A percentile compares a stretch with the other conserved stretches of the same genome.
These are phyloP conservation scores for Callipepla californica DNA, from an alignment of 2,113 vertebrate species.

Conservation along the genomic window DNA sequence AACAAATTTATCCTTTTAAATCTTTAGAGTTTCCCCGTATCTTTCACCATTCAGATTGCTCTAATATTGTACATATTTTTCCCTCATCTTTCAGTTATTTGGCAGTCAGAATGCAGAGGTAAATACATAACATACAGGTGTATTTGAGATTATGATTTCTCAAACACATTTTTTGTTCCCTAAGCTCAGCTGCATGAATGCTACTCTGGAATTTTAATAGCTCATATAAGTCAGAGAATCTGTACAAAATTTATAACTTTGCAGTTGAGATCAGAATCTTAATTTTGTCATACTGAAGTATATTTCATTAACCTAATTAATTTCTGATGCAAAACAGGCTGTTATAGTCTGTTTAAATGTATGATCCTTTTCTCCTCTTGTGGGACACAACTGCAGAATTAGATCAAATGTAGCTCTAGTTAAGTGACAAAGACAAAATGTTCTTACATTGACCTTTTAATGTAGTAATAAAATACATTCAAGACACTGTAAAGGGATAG, in stretches of 20 bases:
- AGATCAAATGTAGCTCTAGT: not conserved
- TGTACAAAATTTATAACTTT: conserved; percentile 16
- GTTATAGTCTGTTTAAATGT: not conserved
- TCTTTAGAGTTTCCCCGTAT: not conserved
- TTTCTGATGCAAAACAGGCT: not conserved
- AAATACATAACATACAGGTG: not conserved
- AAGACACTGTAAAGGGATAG: not conserved
- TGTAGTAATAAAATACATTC: conserved; percentile 1
- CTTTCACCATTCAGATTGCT: not conserved
- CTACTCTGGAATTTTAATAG: not conserved
- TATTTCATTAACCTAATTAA: conserved; percentile 44
- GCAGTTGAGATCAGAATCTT: conserved; percentile 10
- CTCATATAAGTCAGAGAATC: not conserved
- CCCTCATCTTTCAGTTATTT: not conserved
- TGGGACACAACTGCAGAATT: not conserved
- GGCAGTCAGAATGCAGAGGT: not conserved
- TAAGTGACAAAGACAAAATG: conserved; percentile 35
- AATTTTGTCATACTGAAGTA: not conserved
- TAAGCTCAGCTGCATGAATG: not conserved
- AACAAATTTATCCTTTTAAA: not conserved
- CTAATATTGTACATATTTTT: not conserved
- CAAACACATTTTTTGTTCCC: not conserved
- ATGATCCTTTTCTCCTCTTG: not conserved
- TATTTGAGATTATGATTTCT: conserved; percentile 20
- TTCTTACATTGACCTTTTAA: conserved; percentile 21